Evolutionary conservation across 2,888 invertebrate species (phyloP).

Genomic region (Lydus trimaculatus): DNA sequence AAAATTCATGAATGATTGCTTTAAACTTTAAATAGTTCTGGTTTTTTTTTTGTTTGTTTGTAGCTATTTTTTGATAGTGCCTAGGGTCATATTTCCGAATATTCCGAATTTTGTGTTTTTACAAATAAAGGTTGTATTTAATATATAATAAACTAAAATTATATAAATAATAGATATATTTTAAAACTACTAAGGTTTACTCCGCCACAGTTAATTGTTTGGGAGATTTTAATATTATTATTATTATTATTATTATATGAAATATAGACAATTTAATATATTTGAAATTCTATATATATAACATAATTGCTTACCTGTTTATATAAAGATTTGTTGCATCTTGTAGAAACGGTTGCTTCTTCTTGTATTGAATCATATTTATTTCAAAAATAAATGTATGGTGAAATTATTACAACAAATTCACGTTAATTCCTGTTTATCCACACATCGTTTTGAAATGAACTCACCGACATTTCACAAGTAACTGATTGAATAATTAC

Average conservation of each 20-base stretch:
- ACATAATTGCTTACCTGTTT: constrained; percentile 23
- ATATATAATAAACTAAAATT: too few relatives aligned
- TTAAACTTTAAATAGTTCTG: constrained; percentile 10
- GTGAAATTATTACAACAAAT: constrained; percentile 22
- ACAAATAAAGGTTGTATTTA: constrained; percentile 20
- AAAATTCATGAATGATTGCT: not conserved
- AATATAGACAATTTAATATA: constrained; percentile 50
- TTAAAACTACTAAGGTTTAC: constrained; percentile 48
- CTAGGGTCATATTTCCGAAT: constrained; percentile 42
- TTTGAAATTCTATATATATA: constrained; percentile 45
- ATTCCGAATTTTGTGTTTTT: constrained; percentile 38
- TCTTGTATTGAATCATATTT: constrained; percentile 45
- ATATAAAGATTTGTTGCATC: constrained; percentile 36
- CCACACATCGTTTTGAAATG: not conserved
- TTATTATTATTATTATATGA: not conserved
- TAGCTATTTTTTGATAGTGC: constrained; percentile 43
- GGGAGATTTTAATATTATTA: constrained; percentile 52
- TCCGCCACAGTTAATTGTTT: constrained; percentile 49
- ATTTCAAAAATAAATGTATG: constrained; percentile 49
- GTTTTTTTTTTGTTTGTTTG: constrained; percentile 30
- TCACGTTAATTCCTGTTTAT: not conserved
- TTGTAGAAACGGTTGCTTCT: constrained; percentile 50
- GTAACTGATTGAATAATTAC: too few relatives aligned
- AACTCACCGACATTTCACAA: too few relatives aligned
- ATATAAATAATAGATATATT: constrained; percentile 26